Conservation (phyloP, 2,113 vertebrate genomes). For the Aspiorhynchus laticeps region DNA sequence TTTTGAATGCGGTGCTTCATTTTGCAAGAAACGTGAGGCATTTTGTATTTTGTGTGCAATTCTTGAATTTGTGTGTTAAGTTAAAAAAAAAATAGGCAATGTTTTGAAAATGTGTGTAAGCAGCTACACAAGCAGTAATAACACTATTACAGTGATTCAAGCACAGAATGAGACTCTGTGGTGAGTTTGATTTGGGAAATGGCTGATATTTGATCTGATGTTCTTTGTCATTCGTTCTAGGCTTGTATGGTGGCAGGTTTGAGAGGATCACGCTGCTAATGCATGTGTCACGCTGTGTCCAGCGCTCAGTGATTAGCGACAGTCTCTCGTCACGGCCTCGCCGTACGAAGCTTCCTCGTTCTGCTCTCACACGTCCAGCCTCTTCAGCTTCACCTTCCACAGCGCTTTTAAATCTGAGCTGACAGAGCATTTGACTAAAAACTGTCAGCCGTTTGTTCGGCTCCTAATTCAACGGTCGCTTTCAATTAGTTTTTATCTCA, state of each 20-base stretch:
- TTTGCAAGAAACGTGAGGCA: no score
- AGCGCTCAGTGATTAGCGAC: conserved; percentile 68
- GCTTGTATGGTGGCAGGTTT: background rate
- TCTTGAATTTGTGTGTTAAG: no score
- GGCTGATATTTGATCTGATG: background rate
- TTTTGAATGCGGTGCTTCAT: no score
- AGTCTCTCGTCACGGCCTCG: conserved; percentile 64
- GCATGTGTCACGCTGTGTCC: conserved; percentile 81
- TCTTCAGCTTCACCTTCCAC: conserved; percentile 68
- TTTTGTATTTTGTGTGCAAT: no score
- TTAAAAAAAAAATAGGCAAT: no score
- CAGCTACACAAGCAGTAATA: background rate
- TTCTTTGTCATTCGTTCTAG: background rate
- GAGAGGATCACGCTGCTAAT: conserved; percentile 64
- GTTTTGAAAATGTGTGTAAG: no score
- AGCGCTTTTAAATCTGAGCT: conserved; percentile 64
- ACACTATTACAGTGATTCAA: background rate
- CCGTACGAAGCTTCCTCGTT: conserved; percentile 72
- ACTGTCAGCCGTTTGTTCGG: conserved; percentile 24
- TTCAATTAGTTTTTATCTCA: background rate
- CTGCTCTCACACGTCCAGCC: conserved; percentile 67
- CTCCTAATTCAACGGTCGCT: background rate
- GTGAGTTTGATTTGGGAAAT: background rate
- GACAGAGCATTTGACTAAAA: conserved; percentile 54
- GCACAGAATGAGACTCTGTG: background rate